Base-by-base conservation (phyloP, 2,888 invertebrate genomes). In the Diploptera punctata region DNA sequence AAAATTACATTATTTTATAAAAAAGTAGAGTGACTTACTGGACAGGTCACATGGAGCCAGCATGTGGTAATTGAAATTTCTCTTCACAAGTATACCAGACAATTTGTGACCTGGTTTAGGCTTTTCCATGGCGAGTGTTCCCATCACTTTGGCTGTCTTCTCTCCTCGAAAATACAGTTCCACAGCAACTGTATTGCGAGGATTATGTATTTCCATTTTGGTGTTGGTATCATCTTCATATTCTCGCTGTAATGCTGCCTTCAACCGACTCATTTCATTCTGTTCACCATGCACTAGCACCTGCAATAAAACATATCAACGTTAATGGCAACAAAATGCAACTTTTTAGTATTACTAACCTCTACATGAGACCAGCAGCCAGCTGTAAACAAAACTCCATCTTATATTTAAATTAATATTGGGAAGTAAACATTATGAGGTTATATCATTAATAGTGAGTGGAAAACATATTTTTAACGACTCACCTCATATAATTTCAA, bases 141-240 rank as follows among this genome's bases (percentile, higher is more conserved):
- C 99, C 91, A 99, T 98, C 62, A 93, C 97, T 87, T 99, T 99
- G 2, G 99, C 99, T 2, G 97, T 98, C 85, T 98, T 99, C 82
- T 99, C 99, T 26, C 99, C 99, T 52, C 97, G 86, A 84, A 99
- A 99, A 79, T 96, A 93, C 71, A 99, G 88, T 77, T 95, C 91
- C 0, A 99, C 95, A 0, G 91, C 91, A 75, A 97, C 95, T 3
- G 98, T 98, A 83, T 99, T 99, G 31, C 95, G 86, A 0, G 99
- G 99, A 85, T 98, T 99, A 84, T 99, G 95, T 43, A 99, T 90
- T 78, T 92, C 89, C 79, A 98, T 93, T n/a, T 89, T 89, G 1
- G 93, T 90, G 73, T 86, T 89, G 1, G 91, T 89, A 80, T 94
- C 93, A 78, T 93, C 93, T 82, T 97, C 95, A 81, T 97, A 97